Percentiles rank a stretch among this genome's conserved stretches.
Evolutionary conservation across 2,113 vertebrate species (phyloP).

Genomic region (Oryzias woworae): DNA sequence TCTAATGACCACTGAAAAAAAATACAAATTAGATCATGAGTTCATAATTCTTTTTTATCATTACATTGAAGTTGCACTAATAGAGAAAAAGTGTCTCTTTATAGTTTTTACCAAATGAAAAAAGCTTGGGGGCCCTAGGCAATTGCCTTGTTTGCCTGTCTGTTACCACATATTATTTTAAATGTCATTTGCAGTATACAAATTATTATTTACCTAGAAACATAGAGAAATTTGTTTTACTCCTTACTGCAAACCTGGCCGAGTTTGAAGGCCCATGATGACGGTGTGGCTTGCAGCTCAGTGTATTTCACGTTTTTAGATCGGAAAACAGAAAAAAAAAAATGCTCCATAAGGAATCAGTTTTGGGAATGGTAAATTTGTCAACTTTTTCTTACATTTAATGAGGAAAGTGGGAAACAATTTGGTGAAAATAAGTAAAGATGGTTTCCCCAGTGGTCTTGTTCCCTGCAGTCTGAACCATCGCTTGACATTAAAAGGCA

Average conservation of each 20-base stretch:
- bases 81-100: too few relatives aligned
- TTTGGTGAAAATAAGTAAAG: conserved; percentile 36
- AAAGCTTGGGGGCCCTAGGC: too few relatives aligned
- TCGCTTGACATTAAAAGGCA: conserved; percentile 52
- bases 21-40: too few relatives aligned
- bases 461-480: conserved; percentile 37
- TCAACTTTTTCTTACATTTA: conserved; percentile 41
- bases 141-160: too few relatives aligned
- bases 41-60: too few relatives aligned
- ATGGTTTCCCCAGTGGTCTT: conserved; percentile 35
- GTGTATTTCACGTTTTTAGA: conserved; percentile 9
- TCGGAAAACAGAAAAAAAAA: conserved; percentile 18
- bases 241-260: not conserved
- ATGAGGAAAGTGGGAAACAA: conserved; percentile 52
- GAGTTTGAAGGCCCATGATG: conserved; percentile 16
- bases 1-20: too few relatives aligned
- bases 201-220: not conserved
- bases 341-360: conserved; percentile 31
- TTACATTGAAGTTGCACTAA: too few relatives aligned
- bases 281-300: conserved; percentile 8
- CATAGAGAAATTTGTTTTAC: not conserved
- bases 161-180: too few relatives aligned
- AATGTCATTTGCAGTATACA: not conserved
- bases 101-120: too few relatives aligned
- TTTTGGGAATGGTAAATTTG: conserved; percentile 26